Conservation (phyloP, 1,140 invertebrate genomes). For the Camponotus vicinus region DNA sequence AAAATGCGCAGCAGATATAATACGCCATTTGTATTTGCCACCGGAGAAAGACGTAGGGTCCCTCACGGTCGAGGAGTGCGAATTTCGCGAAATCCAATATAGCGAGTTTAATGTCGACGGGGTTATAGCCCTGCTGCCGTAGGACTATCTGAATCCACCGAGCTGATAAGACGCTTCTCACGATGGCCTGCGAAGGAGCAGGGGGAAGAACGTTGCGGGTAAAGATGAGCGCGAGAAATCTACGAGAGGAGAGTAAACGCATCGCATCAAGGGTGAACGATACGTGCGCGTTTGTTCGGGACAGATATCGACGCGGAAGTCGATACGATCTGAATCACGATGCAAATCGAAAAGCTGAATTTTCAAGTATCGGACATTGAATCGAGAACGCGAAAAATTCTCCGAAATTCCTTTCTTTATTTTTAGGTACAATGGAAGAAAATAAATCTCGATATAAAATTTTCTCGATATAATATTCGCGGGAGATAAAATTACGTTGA, state of each 20-base stretch:
- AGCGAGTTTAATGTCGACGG: constrained; percentile 72
- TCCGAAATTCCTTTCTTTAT: neutral
- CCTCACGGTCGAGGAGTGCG: constrained; percentile 66
- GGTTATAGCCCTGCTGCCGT: constrained; percentile 80
- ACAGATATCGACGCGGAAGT: constrained; percentile 20
- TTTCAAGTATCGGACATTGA: neutral
- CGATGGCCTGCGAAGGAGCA: constrained; percentile 62
- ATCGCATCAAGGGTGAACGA: neutral
- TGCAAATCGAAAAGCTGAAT: neutral
- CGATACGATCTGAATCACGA: neutral
- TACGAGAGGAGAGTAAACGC: constrained; percentile 13
- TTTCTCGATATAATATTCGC: neutral
- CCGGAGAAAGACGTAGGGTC: constrained; percentile 44
- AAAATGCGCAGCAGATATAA: constrained; percentile 14
- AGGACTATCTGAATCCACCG: constrained; percentile 76
- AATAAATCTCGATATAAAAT: neutral
- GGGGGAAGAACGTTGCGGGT: constrained; percentile 1
- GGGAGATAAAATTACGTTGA: neutral
- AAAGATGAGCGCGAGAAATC: constrained; percentile 53
- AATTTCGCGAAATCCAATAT: constrained; percentile 80
- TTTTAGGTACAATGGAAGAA: neutral
- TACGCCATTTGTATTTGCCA: constrained; percentile 28
- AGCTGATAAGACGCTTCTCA: constrained; percentile 80
- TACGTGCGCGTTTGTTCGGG: neutral
- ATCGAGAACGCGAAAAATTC: neutral